These are phyloP conservation scores for Cyaniris semiargus DNA, from an alignment of 2,888 invertebrate species.

Conservation along the genomic window DNA sequence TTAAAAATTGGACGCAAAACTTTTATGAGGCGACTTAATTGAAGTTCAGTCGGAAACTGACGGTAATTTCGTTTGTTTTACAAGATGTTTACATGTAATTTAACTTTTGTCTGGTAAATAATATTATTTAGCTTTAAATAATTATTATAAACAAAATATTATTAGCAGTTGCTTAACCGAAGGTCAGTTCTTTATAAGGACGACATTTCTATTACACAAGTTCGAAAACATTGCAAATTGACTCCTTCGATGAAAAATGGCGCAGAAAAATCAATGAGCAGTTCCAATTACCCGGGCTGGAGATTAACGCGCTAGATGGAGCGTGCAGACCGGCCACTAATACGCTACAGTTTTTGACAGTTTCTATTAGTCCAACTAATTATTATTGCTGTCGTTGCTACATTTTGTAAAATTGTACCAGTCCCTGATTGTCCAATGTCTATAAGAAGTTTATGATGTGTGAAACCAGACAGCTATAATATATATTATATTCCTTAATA, in stretches of 20 bases:
- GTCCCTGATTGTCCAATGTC: not conserved
- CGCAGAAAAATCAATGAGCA: conserved; percentile 2
- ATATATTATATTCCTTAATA: too few species aligned
- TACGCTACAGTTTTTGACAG: conserved; percentile 49
- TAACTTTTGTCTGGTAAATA: not conserved
- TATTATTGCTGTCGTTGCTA: conserved; percentile 40
- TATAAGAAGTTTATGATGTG: too few species aligned
- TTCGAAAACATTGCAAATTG: conserved; percentile 3
- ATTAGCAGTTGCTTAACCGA: not conserved
- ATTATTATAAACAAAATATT: not conserved
- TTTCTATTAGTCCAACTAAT: conserved; percentile 48
- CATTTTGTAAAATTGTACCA: not conserved
- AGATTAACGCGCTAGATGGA: conserved; percentile 21
- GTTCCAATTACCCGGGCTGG: not conserved
- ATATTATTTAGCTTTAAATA: not conserved
- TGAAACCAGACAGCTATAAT: too few species aligned
- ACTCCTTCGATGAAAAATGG: conserved; percentile 4
- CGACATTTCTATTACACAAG: not conserved
- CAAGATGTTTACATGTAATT: not conserved
- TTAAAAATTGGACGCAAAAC: conserved; percentile 37
- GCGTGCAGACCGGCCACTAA: conserved; percentile 37
- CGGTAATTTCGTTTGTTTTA: not conserved
- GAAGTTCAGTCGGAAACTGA: not conserved
- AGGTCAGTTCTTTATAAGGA: not conserved
- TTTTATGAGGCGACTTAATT: not conserved